Evolutionary conservation across 2,113 vertebrate genomes (phyloP).

Genomic region (Mustela nigripes): DNA sequence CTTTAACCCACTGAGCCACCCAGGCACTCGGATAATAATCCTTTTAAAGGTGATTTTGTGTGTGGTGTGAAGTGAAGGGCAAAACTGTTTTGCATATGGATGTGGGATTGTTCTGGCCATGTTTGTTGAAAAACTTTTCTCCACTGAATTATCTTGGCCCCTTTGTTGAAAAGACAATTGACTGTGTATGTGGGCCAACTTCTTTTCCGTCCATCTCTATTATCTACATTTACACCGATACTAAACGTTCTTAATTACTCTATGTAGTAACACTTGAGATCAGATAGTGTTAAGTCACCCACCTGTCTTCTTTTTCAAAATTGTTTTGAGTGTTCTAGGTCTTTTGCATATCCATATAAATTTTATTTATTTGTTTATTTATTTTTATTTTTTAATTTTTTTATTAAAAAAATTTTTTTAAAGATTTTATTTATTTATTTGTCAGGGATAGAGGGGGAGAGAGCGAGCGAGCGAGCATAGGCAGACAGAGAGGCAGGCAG

Average conservation of each 20-base stretch:
- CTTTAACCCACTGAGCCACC: too few species aligned
- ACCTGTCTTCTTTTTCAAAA: background rate
- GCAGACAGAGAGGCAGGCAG: too few species aligned
- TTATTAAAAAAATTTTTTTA: too few species aligned
- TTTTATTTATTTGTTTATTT: background rate
- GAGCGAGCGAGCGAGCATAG: too few species aligned
- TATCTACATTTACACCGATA: background rate
- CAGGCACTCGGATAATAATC: background rate
- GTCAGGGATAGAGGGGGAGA: too few species aligned
- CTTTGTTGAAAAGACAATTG: conserved; percentile 5
- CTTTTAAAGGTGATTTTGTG: background rate
- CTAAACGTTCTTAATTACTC: background rate
- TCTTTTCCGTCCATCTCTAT: background rate
- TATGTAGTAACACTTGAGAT: background rate
- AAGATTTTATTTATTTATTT: too few species aligned
- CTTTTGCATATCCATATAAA: background rate
- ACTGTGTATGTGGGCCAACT: background rate
- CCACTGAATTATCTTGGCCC: background rate
- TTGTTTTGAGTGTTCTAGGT: background rate
- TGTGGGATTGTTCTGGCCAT: background rate
- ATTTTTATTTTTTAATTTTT: too few species aligned
- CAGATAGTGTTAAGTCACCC: background rate
- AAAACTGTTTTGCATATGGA: background rate
- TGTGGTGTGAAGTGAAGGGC: background rate
- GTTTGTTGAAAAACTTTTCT: background rate